Evolutionary conservation across 2,113 vertebrate genomes (phyloP).

Genomic region (Mesitornis unicolor): DNA sequence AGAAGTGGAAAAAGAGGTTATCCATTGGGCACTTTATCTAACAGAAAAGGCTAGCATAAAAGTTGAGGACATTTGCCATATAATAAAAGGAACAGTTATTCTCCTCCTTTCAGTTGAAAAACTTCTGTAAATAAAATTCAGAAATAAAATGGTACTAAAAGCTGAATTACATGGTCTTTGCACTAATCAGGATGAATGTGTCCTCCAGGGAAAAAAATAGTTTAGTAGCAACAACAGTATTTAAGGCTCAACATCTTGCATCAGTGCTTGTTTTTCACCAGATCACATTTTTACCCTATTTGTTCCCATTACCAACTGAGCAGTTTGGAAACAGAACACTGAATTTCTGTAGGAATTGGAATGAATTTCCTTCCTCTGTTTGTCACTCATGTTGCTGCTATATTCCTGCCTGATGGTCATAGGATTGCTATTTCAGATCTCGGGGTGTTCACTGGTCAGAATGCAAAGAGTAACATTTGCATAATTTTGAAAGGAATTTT

Average conservation of each 20-base stretch:
- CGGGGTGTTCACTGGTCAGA: neutral
- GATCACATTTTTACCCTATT: neutral
- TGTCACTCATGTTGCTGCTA: neutral
- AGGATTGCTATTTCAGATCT: neutral
- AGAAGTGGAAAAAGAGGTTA: neutral
- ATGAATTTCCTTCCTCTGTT: neutral
- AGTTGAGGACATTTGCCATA: neutral
- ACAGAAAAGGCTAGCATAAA: neutral
- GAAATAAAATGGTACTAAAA: neutral
- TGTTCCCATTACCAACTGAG: neutral
- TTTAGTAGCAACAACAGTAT: neutral
- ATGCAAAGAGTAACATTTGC: neutral
- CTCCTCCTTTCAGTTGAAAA: neutral
- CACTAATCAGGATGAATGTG: neutral
- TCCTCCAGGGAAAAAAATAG: neutral
- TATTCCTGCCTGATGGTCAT: accelerated
- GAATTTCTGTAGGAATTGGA: neutral
- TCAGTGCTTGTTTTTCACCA: neutral
- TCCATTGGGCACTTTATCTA: neutral
- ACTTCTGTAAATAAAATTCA: neutral
- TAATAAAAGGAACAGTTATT: neutral
- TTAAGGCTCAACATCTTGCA: neutral
- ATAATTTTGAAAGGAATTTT: neutral
- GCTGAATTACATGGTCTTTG: neutral
- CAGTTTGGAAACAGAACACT: neutral